Percentiles rank a stretch among this genome's conserved stretches.
Evolutionary conservation across 2,113 vertebrate genomes (phyloP).

Genomic region (Halcyon senegalensis): DNA sequence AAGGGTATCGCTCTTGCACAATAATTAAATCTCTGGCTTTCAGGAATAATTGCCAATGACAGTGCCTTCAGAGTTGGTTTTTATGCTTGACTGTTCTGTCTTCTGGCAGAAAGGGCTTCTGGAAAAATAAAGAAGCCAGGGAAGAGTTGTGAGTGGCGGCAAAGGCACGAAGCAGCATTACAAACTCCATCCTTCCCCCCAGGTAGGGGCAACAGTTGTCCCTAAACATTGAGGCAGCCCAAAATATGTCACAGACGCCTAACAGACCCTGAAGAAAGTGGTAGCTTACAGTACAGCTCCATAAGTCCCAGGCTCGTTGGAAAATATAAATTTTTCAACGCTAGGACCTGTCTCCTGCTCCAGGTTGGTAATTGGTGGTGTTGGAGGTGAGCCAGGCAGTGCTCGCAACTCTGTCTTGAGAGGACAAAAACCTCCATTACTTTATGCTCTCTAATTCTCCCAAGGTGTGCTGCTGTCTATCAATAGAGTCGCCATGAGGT

Average conservation of each 20-base stretch:
- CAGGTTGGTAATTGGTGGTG: slow-evolving; percentile 57
- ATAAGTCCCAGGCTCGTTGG: neutral
- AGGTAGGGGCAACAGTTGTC: neutral
- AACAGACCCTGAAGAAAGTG: neutral
- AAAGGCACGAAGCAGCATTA: neutral
- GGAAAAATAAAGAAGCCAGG: neutral
- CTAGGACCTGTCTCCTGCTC: slow-evolving; percentile 44
- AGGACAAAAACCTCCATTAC: slow-evolving; percentile 66
- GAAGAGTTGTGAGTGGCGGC: neutral
- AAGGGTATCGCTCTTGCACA: neutral
- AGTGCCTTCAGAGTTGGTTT: neutral
- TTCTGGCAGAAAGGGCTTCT: neutral
- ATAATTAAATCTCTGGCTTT: slow-evolving; percentile 49
- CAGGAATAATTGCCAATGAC: neutral
- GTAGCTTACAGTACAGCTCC: neutral
- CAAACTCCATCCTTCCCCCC: neutral
- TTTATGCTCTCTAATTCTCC: slow-evolving; percentile 52
- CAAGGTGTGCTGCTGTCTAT: slow-evolving; percentile 65
- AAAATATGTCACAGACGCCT: rapidly evolving
- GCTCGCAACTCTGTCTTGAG: slow-evolving; percentile 7
- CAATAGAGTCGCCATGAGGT: slow-evolving; percentile 67
- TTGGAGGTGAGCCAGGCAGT: slow-evolving; percentile 39
- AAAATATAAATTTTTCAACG: slow-evolving; percentile 17
- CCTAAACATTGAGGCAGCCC: neutral
- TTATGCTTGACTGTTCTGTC: neutral